Conservation (phyloP, 2,797 vertebrate genomes). For the Rhinella marina region DNA sequence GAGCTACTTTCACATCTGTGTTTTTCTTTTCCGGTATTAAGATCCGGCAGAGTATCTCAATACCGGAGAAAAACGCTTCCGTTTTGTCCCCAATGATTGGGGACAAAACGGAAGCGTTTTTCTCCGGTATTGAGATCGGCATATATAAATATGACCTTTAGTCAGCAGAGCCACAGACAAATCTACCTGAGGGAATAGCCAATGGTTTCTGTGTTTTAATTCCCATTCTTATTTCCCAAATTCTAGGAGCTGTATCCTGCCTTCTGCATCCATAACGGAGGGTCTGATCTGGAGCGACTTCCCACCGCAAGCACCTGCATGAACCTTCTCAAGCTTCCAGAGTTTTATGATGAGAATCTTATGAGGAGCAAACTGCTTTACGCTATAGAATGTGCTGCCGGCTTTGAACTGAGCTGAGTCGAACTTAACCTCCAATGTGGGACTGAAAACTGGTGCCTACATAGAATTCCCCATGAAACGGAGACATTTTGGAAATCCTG, state of each 20-base stretch:
- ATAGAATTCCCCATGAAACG: slow-evolving; percentile 65
- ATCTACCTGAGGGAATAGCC: not conserved
- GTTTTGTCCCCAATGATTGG: too few species aligned
- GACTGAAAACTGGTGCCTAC: slow-evolving; percentile 69
- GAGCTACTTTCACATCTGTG: too few species aligned
- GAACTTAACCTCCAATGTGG: slow-evolving; percentile 32
- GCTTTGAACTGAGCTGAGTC: slow-evolving; percentile 96
- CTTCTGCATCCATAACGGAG: slow-evolving; percentile 98
- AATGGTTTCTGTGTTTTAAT: not conserved
- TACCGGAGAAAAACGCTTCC: too few species aligned
- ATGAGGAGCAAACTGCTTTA: slow-evolving; percentile 97
- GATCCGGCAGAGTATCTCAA: too few species aligned
- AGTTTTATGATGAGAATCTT: slow-evolving; percentile 90
- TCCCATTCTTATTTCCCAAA: not conserved
- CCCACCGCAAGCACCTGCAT: slow-evolving; percentile 99
- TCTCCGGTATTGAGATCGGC: too few species aligned
- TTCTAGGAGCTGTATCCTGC: slow-evolving; percentile 95
- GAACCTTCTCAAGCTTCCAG: slow-evolving; percentile 98
- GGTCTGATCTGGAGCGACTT: slow-evolving; percentile 90
- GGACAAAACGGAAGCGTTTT: too few species aligned
- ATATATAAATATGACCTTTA: too few species aligned
- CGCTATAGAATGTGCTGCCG: slow-evolving; percentile 95
- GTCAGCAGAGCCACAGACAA: too few species aligned
- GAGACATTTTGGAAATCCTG: slow-evolving; percentile 66
- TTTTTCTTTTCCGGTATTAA: too few species aligned